Evolutionary conservation across 2,797 vertebrate species (phyloP).

Genomic region (Siniperca undulata): DNA sequence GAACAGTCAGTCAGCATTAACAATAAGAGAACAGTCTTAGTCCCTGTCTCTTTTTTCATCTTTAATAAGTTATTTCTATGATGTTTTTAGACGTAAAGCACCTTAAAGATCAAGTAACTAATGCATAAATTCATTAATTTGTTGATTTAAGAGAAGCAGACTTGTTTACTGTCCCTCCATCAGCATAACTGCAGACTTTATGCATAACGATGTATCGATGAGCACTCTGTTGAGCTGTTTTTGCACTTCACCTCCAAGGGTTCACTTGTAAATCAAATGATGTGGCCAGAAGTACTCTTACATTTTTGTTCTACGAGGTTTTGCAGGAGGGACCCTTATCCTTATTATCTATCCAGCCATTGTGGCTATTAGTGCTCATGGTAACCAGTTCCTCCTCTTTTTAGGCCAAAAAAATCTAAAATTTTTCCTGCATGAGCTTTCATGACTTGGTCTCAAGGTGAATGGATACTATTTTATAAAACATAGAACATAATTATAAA

Average conservation of each 20-base stretch:
- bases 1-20: slow-evolving; percentile 12
- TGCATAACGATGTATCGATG: not conserved
- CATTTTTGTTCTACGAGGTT: not conserved
- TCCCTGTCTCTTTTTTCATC: not conserved
- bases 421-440: not conserved
- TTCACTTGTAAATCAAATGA: not conserved
- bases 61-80: not conserved
- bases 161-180: not conserved
- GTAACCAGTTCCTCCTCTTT: not conserved
- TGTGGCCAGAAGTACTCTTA: not conserved
- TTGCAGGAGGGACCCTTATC: not conserved
- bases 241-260: not conserved
- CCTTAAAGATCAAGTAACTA: not conserved
- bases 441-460: not conserved
- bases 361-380: not conserved
- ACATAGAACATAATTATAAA: not conserved
- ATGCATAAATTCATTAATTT: not conserved
- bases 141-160: not conserved
- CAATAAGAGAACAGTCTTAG: too few species aligned
- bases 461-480: not conserved
- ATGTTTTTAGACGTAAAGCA: not conserved
- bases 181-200: not conserved
- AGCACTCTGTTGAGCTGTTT: not conserved
- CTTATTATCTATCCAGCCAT: not conserved
- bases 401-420: not conserved